phyloP scores from a whole-genome alignment of 1,140 invertebrate genomes.

The Harlomillsia oculata region DNA sequence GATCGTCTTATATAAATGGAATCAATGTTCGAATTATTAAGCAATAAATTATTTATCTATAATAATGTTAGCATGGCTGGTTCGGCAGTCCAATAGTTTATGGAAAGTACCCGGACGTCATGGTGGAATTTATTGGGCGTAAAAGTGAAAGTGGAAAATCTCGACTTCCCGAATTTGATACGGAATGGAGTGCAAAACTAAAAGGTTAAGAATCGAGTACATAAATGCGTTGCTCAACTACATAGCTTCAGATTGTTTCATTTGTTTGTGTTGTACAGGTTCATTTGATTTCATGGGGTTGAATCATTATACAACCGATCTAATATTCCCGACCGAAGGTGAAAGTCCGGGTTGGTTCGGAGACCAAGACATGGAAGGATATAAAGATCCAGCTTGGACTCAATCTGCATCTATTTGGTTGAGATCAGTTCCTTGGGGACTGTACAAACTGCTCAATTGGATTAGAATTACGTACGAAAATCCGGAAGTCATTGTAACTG shows the following conservation, averaged over 20 bases:
- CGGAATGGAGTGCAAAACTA: too few relatives aligned
- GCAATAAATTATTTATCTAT: too few relatives aligned
- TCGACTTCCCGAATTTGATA: too few relatives aligned
- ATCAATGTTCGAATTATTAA: too few relatives aligned
- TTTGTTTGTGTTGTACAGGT: conserved; percentile 45
- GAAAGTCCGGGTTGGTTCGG: not conserved
- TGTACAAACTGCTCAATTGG: conserved; percentile 43
- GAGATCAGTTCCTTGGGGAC: conserved; percentile 43
- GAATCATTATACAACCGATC: conserved; percentile 5
- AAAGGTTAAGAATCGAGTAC: too few relatives aligned
- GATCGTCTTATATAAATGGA: too few relatives aligned
- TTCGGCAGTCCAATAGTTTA: too few relatives aligned
- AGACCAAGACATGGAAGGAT: not conserved
- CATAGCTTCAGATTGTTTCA: conserved; percentile 38
- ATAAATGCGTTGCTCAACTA: too few relatives aligned
- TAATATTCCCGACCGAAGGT: not conserved
- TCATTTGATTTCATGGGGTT: conserved; percentile 3
- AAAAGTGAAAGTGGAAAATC: too few relatives aligned
- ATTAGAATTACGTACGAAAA: conserved; percentile 18
- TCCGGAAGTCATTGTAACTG: conserved; percentile 25
- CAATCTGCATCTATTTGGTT: not conserved
- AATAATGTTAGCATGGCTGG: too few relatives aligned
- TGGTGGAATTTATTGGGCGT: too few relatives aligned
- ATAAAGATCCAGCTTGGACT: not conserved
- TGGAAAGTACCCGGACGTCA: too few relatives aligned